These are phyloP conservation scores for Halocaridina rubra DNA, from an alignment of 2,888 invertebrate genomes.

Conservation along the genomic window DNA sequence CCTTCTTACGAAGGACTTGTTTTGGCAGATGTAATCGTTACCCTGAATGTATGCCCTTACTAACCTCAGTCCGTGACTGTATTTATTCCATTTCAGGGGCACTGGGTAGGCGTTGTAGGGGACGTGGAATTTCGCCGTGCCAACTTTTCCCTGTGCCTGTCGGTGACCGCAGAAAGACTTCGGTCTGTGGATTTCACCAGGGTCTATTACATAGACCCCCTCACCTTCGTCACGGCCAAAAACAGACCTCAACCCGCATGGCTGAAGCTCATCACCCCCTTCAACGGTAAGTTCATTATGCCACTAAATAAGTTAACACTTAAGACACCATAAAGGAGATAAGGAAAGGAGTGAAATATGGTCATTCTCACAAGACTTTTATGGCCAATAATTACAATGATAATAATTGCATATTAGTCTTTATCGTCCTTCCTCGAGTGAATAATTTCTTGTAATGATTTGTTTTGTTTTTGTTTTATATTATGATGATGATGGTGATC, in stretches of 20 bases:
- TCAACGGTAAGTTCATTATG: background rate
- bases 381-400: too few relatives aligned
- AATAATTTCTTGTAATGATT: too few relatives aligned
- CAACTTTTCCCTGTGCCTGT: constrained; percentile 45
- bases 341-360: too few relatives aligned
- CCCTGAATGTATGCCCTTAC: background rate
- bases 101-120: constrained; percentile 48
- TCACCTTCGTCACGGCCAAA: constrained; percentile 39
- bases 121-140: constrained; percentile 28
- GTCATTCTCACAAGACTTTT: too few relatives aligned
- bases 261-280: constrained; percentile 25
- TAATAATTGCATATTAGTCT: too few relatives aligned
- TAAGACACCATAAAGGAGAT: background rate
- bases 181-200: constrained; percentile 36
- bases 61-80: too few relatives aligned
- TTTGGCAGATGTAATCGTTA: too few relatives aligned
- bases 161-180: constrained; percentile 36
- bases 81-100: background rate
- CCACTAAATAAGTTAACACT: background rate
- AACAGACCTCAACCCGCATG: constrained; percentile 20
- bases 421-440: too few relatives aligned
- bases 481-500: too few relatives aligned
- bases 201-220: constrained; percentile 44
- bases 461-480: too few relatives aligned
- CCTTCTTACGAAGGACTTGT: too few relatives aligned